Percentiles rank a stretch among this genome's conserved stretches.
Conservation (phyloP, 37 sponge, comb jelly and placozoan species). For the Spongia lamella region DNA sequence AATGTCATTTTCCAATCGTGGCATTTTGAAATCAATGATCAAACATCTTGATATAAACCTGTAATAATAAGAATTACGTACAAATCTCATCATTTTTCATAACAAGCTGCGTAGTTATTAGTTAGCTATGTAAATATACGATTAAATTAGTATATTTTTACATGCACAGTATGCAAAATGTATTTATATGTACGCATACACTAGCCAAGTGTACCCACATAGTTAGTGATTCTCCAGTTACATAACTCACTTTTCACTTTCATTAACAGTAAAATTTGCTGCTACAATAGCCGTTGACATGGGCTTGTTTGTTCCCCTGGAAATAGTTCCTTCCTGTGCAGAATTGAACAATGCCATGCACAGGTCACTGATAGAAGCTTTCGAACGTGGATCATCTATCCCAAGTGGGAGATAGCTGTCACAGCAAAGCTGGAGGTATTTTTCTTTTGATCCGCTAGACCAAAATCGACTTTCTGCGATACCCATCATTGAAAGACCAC, state of each 20-base stretch:
- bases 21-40: neutral
- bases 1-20: neutral
- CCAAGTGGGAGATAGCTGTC: slow-evolving; percentile 1
- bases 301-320: neutral
- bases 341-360: neutral
- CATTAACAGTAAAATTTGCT: neutral
- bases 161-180: too few species aligned
- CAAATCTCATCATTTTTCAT: too few species aligned
- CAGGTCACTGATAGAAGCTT: slow-evolving; percentile 1
- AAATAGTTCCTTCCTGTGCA: neutral
- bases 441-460: neutral
- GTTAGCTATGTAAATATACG: too few species aligned
- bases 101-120: too few species aligned
- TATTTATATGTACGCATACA: too few species aligned
- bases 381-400: slow-evolving; percentile 1
- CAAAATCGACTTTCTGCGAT: too few species aligned
- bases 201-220: too few species aligned
- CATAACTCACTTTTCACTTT: neutral
- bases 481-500: neutral
- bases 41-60: slow-evolving; percentile 10
- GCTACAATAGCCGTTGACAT: neutral
- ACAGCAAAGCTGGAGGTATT: neutral
- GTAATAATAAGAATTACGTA: neutral
- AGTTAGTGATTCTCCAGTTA: too few species aligned
- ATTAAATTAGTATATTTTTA: too few species aligned